phyloP scores from a whole-genome alignment of 2,888 invertebrate species.

The Empis livida region DNA sequence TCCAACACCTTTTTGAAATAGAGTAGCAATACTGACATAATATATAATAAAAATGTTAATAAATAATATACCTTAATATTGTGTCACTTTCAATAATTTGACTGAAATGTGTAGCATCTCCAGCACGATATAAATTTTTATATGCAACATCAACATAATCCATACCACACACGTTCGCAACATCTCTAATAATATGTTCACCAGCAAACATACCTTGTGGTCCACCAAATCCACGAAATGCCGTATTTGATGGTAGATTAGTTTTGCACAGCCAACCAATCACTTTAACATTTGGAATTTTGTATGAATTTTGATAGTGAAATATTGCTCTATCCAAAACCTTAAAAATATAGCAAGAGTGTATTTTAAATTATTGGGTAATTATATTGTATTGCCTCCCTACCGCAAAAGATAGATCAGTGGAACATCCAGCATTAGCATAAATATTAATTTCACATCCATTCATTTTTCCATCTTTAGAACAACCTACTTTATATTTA shows the following conservation, averaged over 20 bases:
- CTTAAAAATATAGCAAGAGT: slow-evolving; percentile 44
- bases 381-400: too few relatives aligned
- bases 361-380: too few relatives aligned
- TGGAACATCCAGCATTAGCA: slow-evolving; percentile 69
- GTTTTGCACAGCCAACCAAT: slow-evolving; percentile 70
- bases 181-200: slow-evolving; percentile 63
- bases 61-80: slow-evolving; percentile 39
- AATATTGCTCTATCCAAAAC: slow-evolving; percentile 72
- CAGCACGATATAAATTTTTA: slow-evolving; percentile 69
- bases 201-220: slow-evolving; percentile 84
- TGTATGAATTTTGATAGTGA: slow-evolving; percentile 73
- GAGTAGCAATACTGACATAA: too few relatives aligned
- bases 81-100: slow-evolving; percentile 63
- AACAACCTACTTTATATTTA: slow-evolving; percentile 74
- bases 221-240: slow-evolving; percentile 84
- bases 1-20: slow-evolving; percentile 56
- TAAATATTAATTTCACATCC: slow-evolving; percentile 63
- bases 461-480: slow-evolving; percentile 58
- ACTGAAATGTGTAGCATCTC: slow-evolving; percentile 63
- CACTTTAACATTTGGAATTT: slow-evolving; percentile 58
- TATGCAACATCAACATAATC: slow-evolving; percentile 50
- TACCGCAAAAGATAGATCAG: slow-evolving; percentile 68
- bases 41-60: too few relatives aligned
- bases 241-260: slow-evolving; percentile 83
- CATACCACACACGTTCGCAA: slow-evolving; percentile 56